phyloP scores from a whole-genome alignment of 2,113 vertebrate species.

The Serinus canaria region DNA sequence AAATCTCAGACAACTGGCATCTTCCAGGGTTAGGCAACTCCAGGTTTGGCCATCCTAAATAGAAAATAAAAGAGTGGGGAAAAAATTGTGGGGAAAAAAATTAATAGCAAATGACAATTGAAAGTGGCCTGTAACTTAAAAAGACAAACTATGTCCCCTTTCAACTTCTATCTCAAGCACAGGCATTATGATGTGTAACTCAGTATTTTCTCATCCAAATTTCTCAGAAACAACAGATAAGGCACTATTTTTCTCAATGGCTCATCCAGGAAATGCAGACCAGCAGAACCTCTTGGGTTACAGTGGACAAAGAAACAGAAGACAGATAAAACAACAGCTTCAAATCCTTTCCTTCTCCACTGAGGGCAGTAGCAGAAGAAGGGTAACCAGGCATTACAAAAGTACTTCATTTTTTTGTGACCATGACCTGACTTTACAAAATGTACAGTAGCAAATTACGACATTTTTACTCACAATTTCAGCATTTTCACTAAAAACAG shows the following conservation, averaged over 20 bases:
- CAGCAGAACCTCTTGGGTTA: neutral
- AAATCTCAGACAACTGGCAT: neutral
- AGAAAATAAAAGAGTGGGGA: neutral
- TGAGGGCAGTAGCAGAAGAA: neutral
- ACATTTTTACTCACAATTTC: neutral
- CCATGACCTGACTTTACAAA: neutral
- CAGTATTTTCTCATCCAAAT: neutral
- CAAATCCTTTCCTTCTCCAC: neutral
- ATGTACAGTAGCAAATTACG: accelerated
- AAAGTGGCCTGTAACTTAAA: neutral
- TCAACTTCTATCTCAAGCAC: neutral
- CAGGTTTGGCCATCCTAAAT: neutral
- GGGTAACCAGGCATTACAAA: neutral
- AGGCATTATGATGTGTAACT: neutral
- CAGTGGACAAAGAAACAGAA: neutral
- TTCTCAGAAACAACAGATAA: neutral
- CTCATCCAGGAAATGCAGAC: neutral
- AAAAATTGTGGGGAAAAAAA: neutral
- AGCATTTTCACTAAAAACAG: neutral
- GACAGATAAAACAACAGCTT: neutral
- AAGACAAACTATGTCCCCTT: neutral
- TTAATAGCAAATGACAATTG: neutral
- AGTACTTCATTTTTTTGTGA: neutral
- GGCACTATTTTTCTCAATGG: neutral
- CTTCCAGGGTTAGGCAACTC: neutral